phyloP scores from a whole-genome alignment of 2,888 invertebrate species.

The Xanthia togata region DNA sequence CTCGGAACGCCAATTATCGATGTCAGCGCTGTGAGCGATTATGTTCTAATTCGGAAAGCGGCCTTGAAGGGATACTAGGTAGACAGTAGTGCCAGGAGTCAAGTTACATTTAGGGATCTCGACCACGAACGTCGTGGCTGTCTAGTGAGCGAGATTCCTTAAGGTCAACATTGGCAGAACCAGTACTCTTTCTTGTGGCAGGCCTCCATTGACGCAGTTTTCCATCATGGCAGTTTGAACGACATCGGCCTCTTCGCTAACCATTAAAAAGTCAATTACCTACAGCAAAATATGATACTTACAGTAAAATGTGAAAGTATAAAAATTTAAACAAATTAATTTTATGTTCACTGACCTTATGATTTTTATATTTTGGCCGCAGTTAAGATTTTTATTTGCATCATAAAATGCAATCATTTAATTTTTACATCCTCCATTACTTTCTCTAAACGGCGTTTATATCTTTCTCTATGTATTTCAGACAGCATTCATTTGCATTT shows the following conservation, averaged over 20 bases:
- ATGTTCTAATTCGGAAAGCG: too few species aligned
- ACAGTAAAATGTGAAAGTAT: constrained; percentile 13
- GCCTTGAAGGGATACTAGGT: background rate
- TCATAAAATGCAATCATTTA: background rate
- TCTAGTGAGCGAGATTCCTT: too few species aligned
- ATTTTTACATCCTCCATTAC: background rate
- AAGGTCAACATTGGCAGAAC: background rate
- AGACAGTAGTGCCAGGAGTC: too few species aligned
- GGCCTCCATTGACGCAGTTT: background rate
- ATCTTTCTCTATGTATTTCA: background rate
- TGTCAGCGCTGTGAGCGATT: too few species aligned
- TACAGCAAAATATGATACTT: background rate
- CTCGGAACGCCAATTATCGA: too few species aligned
- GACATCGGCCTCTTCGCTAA: background rate
- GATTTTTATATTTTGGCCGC: too few species aligned
- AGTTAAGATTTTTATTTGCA: constrained; percentile 4
- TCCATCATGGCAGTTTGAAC: background rate
- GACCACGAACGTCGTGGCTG: too few species aligned
- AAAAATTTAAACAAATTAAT: background rate
- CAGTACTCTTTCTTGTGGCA: background rate
- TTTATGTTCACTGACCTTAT: background rate
- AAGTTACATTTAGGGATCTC: too few species aligned
- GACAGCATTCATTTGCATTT: background rate
- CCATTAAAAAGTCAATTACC: background rate
- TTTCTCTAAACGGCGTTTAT: constrained; percentile 14